A percentile compares a stretch with the other conserved stretches of the same genome.
Evolutionary conservation across 1,140 invertebrate genomes (phyloP).

Genomic region (Araneus ventricosus): DNA sequence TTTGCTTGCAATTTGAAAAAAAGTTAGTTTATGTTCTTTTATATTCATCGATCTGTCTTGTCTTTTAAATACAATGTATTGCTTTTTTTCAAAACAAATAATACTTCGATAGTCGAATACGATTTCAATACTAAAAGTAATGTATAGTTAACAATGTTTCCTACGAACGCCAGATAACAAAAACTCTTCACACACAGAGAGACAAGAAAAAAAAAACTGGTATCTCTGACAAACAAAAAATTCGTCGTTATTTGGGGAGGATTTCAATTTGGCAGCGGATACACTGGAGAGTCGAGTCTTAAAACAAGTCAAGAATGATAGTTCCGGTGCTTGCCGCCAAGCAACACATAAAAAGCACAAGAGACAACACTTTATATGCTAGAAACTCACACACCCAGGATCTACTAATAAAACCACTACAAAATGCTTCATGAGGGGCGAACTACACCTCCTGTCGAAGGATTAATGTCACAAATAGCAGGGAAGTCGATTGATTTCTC

Average conservation of each 20-base stretch:
- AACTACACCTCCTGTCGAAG: conserved; percentile 56
- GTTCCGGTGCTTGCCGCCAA: background rate
- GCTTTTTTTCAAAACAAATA: too few species aligned
- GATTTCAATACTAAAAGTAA: too few species aligned
- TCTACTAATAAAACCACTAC: conserved; percentile 19
- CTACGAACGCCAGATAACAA: too few species aligned
- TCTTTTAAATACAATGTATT: too few species aligned
- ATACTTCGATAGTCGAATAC: too few species aligned
- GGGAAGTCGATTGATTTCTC: conserved; percentile 53
- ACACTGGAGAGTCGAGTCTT: background rate
- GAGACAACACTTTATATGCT: conserved; percentile 30
- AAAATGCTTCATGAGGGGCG: background rate
- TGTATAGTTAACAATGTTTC: too few species aligned
- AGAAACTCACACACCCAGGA: background rate
- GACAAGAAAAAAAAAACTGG: background rate
- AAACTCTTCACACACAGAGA: too few species aligned
- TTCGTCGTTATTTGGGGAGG: background rate
- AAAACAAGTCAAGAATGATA: background rate
- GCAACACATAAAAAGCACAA: conserved; percentile 16
- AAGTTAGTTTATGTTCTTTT: too few species aligned
- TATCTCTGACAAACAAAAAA: background rate
- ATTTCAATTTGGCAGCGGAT: background rate
- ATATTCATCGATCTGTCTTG: too few species aligned
- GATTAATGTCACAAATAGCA: conserved; percentile 67
- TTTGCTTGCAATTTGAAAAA: too few species aligned